These are phyloP conservation scores for Siphlonurus alternatus DNA, from an alignment of 2,888 invertebrate species.

Conservation along the genomic window DNA sequence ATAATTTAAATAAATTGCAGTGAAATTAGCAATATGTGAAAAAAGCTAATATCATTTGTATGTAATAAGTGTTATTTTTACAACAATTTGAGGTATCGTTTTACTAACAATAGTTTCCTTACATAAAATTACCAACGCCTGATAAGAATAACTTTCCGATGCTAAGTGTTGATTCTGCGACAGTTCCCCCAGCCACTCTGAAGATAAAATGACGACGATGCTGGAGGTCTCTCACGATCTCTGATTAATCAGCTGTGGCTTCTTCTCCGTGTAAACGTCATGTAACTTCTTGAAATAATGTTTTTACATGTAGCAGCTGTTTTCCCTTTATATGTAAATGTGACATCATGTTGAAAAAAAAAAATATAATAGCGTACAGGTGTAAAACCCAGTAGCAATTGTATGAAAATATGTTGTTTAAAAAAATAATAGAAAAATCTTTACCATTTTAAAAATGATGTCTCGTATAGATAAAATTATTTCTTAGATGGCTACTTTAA, in stretches of 20 bases:
- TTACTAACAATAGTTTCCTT: no score
- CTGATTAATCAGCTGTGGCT: neutral
- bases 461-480: neutral
- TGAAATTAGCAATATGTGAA: no score
- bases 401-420: neutral
- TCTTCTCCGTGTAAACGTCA: neutral
- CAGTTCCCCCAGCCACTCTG: no score
- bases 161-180: no score
- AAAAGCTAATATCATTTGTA: no score
- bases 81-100: no score
- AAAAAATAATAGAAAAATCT: neutral
- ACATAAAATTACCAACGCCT: no score
- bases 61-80: no score
- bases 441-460: neutral
- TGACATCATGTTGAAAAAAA: neutral
- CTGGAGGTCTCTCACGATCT: no score
- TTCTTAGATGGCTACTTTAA: neutral
- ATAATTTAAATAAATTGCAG: no score
- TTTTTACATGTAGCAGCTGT: neutral
- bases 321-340: neutral
- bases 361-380: neutral
- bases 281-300: neutral
- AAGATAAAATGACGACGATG: no score
- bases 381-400: neutral
- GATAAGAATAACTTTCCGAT: no score